phyloP scores from a whole-genome alignment of 2,888 invertebrate genomes.

The Dusona sp. region DNA sequence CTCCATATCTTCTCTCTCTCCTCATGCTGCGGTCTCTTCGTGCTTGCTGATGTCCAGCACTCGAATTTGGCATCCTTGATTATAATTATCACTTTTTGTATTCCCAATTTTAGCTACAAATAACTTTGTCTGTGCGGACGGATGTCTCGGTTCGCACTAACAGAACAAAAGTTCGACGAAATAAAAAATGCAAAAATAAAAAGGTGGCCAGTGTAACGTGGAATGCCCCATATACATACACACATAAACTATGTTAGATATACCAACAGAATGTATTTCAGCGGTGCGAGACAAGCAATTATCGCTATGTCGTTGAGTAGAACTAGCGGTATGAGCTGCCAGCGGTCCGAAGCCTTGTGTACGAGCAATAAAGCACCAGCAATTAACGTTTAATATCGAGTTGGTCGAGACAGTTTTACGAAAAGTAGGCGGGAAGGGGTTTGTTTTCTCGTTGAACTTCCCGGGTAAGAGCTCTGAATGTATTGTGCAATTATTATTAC shows the following conservation, averaged over 20 bases:
- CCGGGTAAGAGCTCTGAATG: slow-evolving; percentile 30
- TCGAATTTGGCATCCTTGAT: too few relatives aligned
- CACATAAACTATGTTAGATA: slow-evolving; percentile 21
- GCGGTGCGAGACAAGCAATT: slow-evolving; percentile 58
- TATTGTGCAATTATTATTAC: slow-evolving; percentile 48
- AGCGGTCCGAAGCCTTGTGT: slow-evolving; percentile 50
- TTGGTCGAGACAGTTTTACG: slow-evolving; percentile 62
- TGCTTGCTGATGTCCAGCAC: too few relatives aligned
- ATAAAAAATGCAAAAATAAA: too few relatives aligned
- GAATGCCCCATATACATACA: too few relatives aligned
- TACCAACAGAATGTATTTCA: slow-evolving; percentile 46
- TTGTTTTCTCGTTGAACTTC: not conserved
- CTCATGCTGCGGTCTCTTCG: too few relatives aligned
- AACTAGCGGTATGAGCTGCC: slow-evolving; percentile 40
- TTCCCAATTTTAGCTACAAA: too few relatives aligned
- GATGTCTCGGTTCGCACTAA: too few relatives aligned
- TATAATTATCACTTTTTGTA: too few relatives aligned
- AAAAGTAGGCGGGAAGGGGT: slow-evolving; percentile 36
- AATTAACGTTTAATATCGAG: slow-evolving; percentile 64
- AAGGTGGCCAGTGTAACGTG: too few relatives aligned
- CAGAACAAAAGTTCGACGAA: too few relatives aligned
- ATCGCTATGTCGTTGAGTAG: slow-evolving; percentile 47
- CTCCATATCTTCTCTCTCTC: too few relatives aligned
- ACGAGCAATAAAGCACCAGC: slow-evolving; percentile 64
- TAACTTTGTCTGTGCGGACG: too few relatives aligned